Conservation (phyloP, 92 coral and sea anemone genomes). For the Pocillopora meandrina region DNA sequence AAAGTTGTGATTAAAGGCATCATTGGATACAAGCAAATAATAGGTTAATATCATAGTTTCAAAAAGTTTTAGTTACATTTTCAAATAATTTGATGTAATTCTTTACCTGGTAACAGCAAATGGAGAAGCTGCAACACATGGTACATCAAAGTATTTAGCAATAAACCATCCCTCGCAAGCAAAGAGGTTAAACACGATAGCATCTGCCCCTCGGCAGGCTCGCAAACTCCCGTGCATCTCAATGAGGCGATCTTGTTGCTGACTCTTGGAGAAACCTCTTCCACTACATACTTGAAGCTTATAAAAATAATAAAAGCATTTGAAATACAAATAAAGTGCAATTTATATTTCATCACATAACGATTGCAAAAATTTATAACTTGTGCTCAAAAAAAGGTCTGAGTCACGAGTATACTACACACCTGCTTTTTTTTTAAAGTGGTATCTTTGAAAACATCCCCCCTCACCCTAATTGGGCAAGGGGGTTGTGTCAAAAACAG, state of each 20-base stretch:
- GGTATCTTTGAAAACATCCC: too few relatives aligned
- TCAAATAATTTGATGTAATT: neutral
- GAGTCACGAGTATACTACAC: too few relatives aligned
- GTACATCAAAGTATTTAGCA: slow-evolving; percentile 72
- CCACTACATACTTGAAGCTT: slow-evolving; percentile 87
- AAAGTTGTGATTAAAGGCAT: neutral
- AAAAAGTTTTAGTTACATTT: neutral
- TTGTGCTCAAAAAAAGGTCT: too few relatives aligned
- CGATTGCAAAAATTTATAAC: too few relatives aligned
- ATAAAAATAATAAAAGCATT: neutral
- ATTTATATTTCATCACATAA: too few relatives aligned
- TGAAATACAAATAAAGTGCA: neutral
- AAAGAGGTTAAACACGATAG: slow-evolving; percentile 83
- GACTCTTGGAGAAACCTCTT: slow-evolving; percentile 72
- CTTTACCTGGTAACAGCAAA: slow-evolving; percentile 88
- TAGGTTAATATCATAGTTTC: neutral
- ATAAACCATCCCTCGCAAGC: slow-evolving; percentile 96
- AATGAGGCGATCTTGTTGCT: slow-evolving; percentile 76
- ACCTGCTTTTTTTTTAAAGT: too few relatives aligned
- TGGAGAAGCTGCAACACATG: slow-evolving; percentile 85
- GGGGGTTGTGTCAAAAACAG: too few relatives aligned
- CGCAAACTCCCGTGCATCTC: slow-evolving; percentile 84
- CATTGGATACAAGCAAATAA: neutral
- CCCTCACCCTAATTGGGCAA: too few relatives aligned
- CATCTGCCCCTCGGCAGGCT: slow-evolving; percentile 88